phyloP scores from a whole-genome alignment of 2,113 vertebrate species.

The Taurulus bubalis region DNA sequence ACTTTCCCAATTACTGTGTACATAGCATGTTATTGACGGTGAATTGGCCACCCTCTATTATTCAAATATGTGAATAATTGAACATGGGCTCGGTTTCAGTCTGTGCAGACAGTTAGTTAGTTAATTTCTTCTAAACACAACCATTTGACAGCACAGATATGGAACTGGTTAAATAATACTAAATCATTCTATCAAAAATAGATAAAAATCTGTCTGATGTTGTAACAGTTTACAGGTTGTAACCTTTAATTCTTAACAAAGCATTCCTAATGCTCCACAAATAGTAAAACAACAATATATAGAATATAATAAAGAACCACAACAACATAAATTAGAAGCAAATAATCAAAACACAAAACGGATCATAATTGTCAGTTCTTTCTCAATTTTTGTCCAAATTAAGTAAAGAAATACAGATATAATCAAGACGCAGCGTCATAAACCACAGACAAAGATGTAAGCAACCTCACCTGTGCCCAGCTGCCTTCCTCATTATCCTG shows the following conservation, averaged over 20 bases:
- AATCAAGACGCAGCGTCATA: neutral
- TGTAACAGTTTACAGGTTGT: neutral
- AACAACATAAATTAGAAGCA: neutral
- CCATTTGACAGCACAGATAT: too few relatives aligned
- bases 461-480: slow-evolving; percentile 96
- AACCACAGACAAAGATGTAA: neutral
- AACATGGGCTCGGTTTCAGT: slow-evolving; percentile 3
- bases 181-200: too few relatives aligned
- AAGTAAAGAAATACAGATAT: neutral
- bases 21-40: neutral
- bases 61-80: neutral
- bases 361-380: neutral
- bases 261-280: neutral
- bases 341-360: neutral
- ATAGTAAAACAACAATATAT: neutral
- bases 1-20: neutral
- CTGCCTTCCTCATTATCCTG: slow-evolving; percentile 98
- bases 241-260: neutral
- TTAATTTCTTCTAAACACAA: too few relatives aligned
- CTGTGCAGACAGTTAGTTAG: slow-evolving; percentile 14
- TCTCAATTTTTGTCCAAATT: neutral
- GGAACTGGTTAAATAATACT: too few relatives aligned
- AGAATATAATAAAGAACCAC: neutral
- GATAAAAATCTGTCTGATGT: too few relatives aligned
- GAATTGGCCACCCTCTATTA: neutral